Percentiles rank a stretch among this genome's conserved stretches.
Evolutionary conservation across 2,888 invertebrate species (phyloP).

Genomic region (Tenthredo notha): DNA sequence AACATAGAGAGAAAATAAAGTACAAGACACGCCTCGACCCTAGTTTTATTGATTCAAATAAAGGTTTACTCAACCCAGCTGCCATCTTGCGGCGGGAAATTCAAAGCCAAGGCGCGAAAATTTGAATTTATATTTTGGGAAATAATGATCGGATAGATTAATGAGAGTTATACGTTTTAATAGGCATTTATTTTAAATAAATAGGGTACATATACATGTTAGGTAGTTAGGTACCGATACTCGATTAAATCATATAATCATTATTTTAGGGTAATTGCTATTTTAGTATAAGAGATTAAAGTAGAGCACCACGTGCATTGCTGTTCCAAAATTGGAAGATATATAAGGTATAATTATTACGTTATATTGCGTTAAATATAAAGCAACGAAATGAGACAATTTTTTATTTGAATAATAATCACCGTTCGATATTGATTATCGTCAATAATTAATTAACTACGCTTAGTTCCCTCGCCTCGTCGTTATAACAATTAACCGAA

Average conservation of each 20-base stretch:
- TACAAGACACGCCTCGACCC: neutral
- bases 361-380: slow-evolving; percentile 14
- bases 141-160: neutral
- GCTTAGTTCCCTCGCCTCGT: neutral
- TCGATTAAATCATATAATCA: slow-evolving; percentile 34
- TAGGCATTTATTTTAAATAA: slow-evolving; percentile 73
- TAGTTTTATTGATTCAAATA: slow-evolving; percentile 4
- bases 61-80: neutral
- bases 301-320: slow-evolving; percentile 45
- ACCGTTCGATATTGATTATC: neutral
- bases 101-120: neutral
- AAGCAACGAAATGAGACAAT: neutral
- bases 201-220: slow-evolving; percentile 66
- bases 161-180: slow-evolving; percentile 57
- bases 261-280: neutral
- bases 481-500: neutral
- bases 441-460: neutral
- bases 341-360: slow-evolving; percentile 13
- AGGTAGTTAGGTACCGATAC: slow-evolving; percentile 15
- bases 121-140: neutral
- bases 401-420: neutral
- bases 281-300: slow-evolving; percentile 16
- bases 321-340: slow-evolving; percentile 28
- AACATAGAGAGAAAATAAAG: neutral
- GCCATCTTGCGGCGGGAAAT: slow-evolving; percentile 7